Percentiles rank a stretch among this genome's conserved stretches.
Conservation (phyloP, 2,113 vertebrate species). For the Gopherus evgoodei region DNA sequence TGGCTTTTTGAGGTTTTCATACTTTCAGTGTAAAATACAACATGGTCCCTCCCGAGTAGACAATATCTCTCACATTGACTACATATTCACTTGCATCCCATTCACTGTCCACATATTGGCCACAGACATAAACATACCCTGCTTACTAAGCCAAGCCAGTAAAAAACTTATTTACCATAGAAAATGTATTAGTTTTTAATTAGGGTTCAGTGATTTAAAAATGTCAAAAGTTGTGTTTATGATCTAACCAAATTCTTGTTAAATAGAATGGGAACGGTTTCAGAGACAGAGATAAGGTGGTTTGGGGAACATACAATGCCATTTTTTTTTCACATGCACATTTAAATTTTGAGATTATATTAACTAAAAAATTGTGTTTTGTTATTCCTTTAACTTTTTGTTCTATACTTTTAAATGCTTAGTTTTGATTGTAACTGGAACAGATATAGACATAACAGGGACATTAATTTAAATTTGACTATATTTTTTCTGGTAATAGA, state of each 20-base stretch:
- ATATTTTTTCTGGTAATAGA: fast-evolving
- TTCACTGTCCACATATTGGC: background rate
- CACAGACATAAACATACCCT: background rate
- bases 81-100: fast-evolving
- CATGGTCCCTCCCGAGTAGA: too few relatives aligned
- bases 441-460: background rate
- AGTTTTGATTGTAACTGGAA: fast-evolving
- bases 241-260: background rate
- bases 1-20: too few relatives aligned
- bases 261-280: background rate
- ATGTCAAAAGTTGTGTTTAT: too few relatives aligned
- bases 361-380: background rate
- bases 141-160: background rate
- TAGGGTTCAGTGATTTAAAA: background rate
- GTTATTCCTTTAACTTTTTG: background rate
- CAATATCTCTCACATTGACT: background rate
- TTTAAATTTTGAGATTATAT: background rate
- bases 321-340: background rate
- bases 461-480: background rate
- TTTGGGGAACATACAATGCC: background rate
- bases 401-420: background rate
- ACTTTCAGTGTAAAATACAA: too few relatives aligned
- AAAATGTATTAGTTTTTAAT: background rate
- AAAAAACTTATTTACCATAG: background rate
- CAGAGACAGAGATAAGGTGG: background rate